phyloP scores from a whole-genome alignment of 2,888 invertebrate genomes.

The Zonitis immaculata region DNA sequence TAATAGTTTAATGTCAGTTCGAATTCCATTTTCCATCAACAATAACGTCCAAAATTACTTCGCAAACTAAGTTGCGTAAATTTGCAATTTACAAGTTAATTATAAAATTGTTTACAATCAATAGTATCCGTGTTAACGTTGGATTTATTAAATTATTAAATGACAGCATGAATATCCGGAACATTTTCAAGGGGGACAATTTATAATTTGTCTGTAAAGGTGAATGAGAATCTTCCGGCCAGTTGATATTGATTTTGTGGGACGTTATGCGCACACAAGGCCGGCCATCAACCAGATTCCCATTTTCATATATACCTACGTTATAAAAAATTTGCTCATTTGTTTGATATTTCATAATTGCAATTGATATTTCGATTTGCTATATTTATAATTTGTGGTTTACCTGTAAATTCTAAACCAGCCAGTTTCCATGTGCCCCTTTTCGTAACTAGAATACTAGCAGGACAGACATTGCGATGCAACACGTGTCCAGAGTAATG shows the following conservation, averaged over 20 bases:
- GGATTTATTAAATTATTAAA: constrained; percentile 7
- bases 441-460: constrained; percentile 86
- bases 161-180: constrained; percentile 10
- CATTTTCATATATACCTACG: not conserved
- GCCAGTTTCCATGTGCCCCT: constrained; percentile 95
- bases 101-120: constrained; percentile 4
- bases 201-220: constrained; percentile 19
- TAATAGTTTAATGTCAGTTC: not conserved
- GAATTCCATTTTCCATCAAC: not conserved
- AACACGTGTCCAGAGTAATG: constrained; percentile 84
- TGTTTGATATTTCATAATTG: too few relatives aligned
- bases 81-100: constrained; percentile 12
- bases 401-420: constrained; percentile 90
- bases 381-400: constrained; percentile 33
- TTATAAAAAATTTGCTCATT: constrained; percentile 14
- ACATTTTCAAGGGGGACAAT: constrained; percentile 6
- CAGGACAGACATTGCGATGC: constrained; percentile 93
- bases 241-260: constrained; percentile 19
- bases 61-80: constrained; percentile 1
- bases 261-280: constrained; percentile 16
- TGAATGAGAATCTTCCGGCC: constrained; percentile 21
- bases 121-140: constrained; percentile 7
- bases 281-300: constrained; percentile 7
- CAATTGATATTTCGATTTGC: too few relatives aligned
- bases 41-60: constrained; percentile 11